Base-by-base conservation (phyloP, 2,888 invertebrate genomes). In the Rhodophaea formosa region DNA sequence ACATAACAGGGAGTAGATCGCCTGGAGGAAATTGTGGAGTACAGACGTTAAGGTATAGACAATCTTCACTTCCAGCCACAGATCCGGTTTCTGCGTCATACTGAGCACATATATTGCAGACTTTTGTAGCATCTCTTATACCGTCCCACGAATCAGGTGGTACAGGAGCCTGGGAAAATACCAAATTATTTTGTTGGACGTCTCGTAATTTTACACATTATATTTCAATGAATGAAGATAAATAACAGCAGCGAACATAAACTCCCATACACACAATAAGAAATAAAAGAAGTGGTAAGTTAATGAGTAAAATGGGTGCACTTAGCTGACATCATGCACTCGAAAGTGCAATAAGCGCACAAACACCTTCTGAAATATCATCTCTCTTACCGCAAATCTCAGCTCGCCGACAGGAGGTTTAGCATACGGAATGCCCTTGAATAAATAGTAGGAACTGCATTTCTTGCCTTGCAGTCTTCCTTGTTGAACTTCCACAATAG, bases 41-140 rank as follows among this genome's bases (percentile, higher is more conserved):
- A 71, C 93, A 95, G 0, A 95, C 93, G 74, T 95, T 95, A 17
- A 95, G 75, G 67, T 93, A 94, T 7, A 95, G 84, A 63, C 95
- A 95, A 72, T 94, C 94, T 71, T 94, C 93, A 64, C 88, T 85
- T 16, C 93, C 93, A 47, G 91, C 81, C 16, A 92, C 67, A 8
- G 62, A 82, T n/a, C 88, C 84, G 69, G 93, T 80, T 69, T 91
- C 80, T 75, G 84, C 88, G 67, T 93, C 92, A 60, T 89, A 87
- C 75, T 96, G 95, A 0, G 94, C 92, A 74, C 95, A 95, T 17
- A 81, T 80, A 47, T 94, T 93, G 56, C 93, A 92, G 65, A 93
- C 92, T 44, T 91, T 88, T 0, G 93, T 92, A 0, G 94, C 95
- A 79, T 95, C 94, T 73, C 93, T 89, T 8, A 94, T 83, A 1